phyloP scores from a whole-genome alignment of 1,140 invertebrate species.

The Diorhabda elongata region DNA sequence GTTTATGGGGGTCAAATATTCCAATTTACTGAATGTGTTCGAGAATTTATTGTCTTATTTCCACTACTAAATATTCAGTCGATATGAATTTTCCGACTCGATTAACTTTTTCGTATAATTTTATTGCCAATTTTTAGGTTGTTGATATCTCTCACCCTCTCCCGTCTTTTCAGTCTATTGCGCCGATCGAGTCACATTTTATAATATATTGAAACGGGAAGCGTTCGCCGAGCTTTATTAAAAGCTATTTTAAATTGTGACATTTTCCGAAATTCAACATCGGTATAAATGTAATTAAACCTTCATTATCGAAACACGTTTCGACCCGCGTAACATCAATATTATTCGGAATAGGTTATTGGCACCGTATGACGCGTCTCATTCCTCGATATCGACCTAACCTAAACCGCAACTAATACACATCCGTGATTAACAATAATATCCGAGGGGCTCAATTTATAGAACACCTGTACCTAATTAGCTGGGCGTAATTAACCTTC shows the following conservation, averaged over 20 bases:
- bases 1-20: slow-evolving; percentile 46
- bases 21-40: slow-evolving; percentile 40
- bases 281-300: too few relatives aligned
- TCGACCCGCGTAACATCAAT: not conserved
- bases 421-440: slow-evolving; percentile 32
- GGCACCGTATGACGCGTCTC: slow-evolving; percentile 17
- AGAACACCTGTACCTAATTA: slow-evolving; percentile 33
- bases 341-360: slow-evolving; percentile 22
- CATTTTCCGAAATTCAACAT: too few relatives aligned
- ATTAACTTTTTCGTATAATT: slow-evolving; percentile 44
- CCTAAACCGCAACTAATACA: slow-evolving; percentile 23
- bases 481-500: slow-evolving; percentile 31
- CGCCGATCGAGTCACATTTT: not conserved
- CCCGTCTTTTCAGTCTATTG: slow-evolving; percentile 9
- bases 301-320: not conserved
- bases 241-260: not conserved
- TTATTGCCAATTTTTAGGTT: slow-evolving; percentile 41
- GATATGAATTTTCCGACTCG: slow-evolving; percentile 37
- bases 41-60: slow-evolving; percentile 44
- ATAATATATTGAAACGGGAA: not conserved
- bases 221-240: not conserved
- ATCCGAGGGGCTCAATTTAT: slow-evolving; percentile 29
- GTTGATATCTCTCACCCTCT: slow-evolving; percentile 29
- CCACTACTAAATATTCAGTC: slow-evolving; percentile 43
- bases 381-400: slow-evolving; percentile 11